Evolutionary conservation across 2,113 vertebrate genomes (phyloP).

Genomic region (Empidonax alnorum): DNA sequence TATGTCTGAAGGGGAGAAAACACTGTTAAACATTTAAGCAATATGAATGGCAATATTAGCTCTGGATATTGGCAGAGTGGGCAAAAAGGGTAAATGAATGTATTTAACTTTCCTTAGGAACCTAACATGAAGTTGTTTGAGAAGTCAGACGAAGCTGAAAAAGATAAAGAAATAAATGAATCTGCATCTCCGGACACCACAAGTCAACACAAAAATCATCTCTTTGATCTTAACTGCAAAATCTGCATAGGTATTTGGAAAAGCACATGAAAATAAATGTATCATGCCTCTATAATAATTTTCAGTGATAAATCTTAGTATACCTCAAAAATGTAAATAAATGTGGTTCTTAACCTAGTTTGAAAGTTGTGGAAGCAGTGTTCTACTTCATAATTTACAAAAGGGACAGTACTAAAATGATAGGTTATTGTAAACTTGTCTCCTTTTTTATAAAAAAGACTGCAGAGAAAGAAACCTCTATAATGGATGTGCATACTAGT

Average conservation of each 20-base stretch:
- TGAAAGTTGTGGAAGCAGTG: background rate
- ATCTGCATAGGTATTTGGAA: constrained; percentile 92
- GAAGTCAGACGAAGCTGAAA: constrained; percentile 79
- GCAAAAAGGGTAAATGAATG: background rate
- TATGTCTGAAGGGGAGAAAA: background rate
- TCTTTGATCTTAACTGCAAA: constrained; percentile 98
- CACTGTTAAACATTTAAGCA: background rate
- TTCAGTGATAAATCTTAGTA: background rate
- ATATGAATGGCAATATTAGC: background rate
- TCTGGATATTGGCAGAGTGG: background rate
- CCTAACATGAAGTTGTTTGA: constrained; percentile 77
- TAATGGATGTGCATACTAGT: background rate
- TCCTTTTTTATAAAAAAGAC: background rate
- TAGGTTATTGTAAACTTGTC: background rate
- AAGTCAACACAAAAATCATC: constrained; percentile 92
- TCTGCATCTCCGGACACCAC: constrained; percentile 87
- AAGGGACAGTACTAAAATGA: background rate
- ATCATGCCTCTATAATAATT: background rate
- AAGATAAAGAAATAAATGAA: constrained; percentile 80
- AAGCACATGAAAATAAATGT: background rate
- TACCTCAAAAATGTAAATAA: background rate
- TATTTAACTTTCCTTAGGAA: constrained; percentile 69
- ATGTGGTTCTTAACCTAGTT: background rate
- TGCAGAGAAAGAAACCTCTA: background rate
- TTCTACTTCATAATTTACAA: background rate